phyloP scores from a whole-genome alignment of 2,888 invertebrate species.

The Branchipolynoe longqiensis region DNA sequence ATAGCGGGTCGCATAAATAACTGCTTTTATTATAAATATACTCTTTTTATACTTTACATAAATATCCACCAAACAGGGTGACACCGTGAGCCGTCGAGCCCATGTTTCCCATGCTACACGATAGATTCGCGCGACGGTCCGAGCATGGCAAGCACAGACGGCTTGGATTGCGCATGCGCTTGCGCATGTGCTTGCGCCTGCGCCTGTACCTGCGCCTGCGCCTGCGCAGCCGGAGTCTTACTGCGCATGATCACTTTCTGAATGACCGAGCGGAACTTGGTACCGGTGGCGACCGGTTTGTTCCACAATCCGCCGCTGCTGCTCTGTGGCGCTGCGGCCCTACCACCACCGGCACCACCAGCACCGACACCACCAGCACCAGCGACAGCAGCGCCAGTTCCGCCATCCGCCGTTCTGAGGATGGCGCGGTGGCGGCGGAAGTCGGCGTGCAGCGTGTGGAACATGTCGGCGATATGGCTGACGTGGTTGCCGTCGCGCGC shows the following conservation, averaged over 20 bases:
- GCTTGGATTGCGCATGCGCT: background rate
- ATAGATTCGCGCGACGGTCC: conserved; percentile 23
- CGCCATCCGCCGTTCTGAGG: too few species aligned
- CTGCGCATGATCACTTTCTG: conserved; percentile 46
- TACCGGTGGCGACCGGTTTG: conserved; percentile 20
- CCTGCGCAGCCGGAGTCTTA: background rate
- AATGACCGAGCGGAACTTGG: conserved; percentile 40
- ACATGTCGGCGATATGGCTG: conserved; percentile 15
- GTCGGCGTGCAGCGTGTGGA: conserved; percentile 47
- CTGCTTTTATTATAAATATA: too few species aligned
- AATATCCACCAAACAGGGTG: too few species aligned
- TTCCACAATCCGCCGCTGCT: background rate
- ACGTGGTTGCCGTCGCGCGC: conserved; percentile 48
- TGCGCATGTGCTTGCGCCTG: too few species aligned
- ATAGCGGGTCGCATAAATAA: too few species aligned
- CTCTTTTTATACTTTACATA: too few species aligned
- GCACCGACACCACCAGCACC: too few species aligned
- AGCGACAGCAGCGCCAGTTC: too few species aligned
- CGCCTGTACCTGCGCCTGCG: too few species aligned
- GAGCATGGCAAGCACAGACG: background rate
- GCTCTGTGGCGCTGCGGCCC: conserved; percentile 2
- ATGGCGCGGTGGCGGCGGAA: conserved; percentile 29
- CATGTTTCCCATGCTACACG: too few species aligned
- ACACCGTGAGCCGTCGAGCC: too few species aligned
- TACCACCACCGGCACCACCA: background rate